Percentiles rank a stretch among this genome's conserved stretches.
These are phyloP conservation scores for Melanotaenia nigrans DNA, from an alignment of 2,797 vertebrate genomes.

Conservation along the genomic window DNA sequence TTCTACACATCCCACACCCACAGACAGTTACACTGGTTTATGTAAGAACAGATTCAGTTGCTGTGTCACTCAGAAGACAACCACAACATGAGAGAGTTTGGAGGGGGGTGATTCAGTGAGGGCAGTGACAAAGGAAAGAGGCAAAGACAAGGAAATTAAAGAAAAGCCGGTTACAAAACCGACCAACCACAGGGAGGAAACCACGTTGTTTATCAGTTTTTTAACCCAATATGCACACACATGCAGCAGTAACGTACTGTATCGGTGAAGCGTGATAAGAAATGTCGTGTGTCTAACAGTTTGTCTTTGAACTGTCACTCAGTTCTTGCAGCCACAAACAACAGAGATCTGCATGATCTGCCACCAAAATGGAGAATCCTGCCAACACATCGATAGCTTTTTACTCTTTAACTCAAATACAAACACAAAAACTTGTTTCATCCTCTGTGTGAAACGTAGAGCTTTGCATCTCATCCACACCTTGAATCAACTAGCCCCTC, in stretches of 20 bases:
- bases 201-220: slow-evolving; percentile 62
- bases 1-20: slow-evolving; percentile 18
- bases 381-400: neutral
- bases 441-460: neutral
- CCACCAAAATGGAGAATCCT: neutral
- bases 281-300: slow-evolving; percentile 21
- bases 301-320: slow-evolving; percentile 25
- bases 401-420: neutral
- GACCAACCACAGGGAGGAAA: slow-evolving; percentile 67
- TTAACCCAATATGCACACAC: slow-evolving; percentile 42
- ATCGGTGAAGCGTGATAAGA: slow-evolving; percentile 53
- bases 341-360: neutral
- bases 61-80: slow-evolving; percentile 36
- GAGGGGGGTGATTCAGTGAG: neutral
- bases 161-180: slow-evolving; percentile 62
- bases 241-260: slow-evolving; percentile 18
- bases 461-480: neutral
- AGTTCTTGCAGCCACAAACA: slow-evolving; percentile 3
- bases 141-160: slow-evolving; percentile 37
- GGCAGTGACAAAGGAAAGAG: neutral
- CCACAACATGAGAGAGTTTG: slow-evolving; percentile 16
- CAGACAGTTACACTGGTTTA: slow-evolving; percentile 48
- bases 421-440: too few relatives aligned
- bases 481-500: neutral
- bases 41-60: slow-evolving; percentile 56